Conservation (phyloP, 2,113 vertebrate species). For the Lota lota region DNA sequence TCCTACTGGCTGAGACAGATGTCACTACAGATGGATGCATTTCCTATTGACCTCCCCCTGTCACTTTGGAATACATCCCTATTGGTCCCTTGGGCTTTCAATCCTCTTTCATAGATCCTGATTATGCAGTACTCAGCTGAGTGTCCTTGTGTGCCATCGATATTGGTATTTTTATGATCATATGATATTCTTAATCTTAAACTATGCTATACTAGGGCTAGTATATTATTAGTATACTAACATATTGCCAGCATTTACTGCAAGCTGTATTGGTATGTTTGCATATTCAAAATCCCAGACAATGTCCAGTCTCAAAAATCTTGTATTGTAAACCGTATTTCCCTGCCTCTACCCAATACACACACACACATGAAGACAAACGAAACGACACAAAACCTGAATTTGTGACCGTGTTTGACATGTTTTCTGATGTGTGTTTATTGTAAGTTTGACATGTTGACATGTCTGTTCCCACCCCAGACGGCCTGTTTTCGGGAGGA, state of each 20-base stretch:
- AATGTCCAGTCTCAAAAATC: too few relatives aligned
- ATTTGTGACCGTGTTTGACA: neutral
- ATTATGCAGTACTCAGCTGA: neutral
- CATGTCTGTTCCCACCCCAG: conserved; percentile 66
- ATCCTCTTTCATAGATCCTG: conserved; percentile 36
- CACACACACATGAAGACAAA: too few relatives aligned
- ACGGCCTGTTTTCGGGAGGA: conserved; percentile 98
- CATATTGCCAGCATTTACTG: too few relatives aligned
- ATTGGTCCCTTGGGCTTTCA: conserved; percentile 34
- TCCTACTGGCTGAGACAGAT: conserved; percentile 13
- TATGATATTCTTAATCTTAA: too few relatives aligned
- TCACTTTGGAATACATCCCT: conserved; percentile 45
- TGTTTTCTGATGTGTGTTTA: neutral
- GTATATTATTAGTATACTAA: too few relatives aligned
- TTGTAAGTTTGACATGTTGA: neutral
- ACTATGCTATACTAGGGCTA: too few relatives aligned
- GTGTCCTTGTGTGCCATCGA: neutral
- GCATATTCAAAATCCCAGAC: too few relatives aligned
- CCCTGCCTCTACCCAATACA: too few relatives aligned
- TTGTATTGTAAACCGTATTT: too few relatives aligned
- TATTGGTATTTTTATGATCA: too few relatives aligned
- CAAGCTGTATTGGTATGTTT: too few relatives aligned
- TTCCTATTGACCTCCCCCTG: conserved; percentile 50
- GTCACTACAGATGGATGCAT: conserved; percentile 38
- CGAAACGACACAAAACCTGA: too few relatives aligned